Base-by-base conservation (phyloP, 2,888 invertebrate genomes). In the Agrypnus murinus region DNA sequence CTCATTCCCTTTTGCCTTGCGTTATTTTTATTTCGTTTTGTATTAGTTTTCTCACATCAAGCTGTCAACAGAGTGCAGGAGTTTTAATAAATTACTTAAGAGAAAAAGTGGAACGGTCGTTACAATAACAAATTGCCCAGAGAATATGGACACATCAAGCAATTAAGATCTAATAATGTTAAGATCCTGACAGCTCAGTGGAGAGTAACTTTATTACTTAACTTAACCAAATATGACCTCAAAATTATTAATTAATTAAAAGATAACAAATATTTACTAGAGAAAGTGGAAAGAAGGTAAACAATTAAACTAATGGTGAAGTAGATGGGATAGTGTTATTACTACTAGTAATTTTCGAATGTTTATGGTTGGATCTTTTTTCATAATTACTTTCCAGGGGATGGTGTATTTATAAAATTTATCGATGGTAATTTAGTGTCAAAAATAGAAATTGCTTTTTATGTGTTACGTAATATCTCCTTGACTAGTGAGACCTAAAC, bases 221-320 rank as follows among this genome's bases (percentile, higher is more conserved):
- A 55, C 36, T 15, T 15, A 34, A 31, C 55, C 55, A 55, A 36
- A 55, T 55, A 36, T 55, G 36, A 36, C 55, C 36, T 53, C 55
- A 34, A 31, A 53, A 25, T 25, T 34, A 32, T 12, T 55, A 36
- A 55, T 55, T 55, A 55, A 55, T 34, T 55, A 36, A 55, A 55
- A 50, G 50, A 55, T n/a, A 17, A 17, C 55, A 31, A 55, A 55
- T 55, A 55, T 55, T 55, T 36, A 17, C 36, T 10, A 8, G 6
- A 36, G 55, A 55, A 36, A 53, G 32, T 53, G 55, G n/a, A 55
- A 53, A 53, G 53, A 25, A 48, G 0, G 55, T 55, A 55, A 55
- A 55, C 55, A 55, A 55, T 55, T 36, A 55, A 25, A 55, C 55
- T 55, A 55, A 55, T 55, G 55, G 34, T 12, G 9, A 15, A 9